Base-by-base conservation (phyloP, 2,888 invertebrate species). In the Drosophila yooni region DNA sequence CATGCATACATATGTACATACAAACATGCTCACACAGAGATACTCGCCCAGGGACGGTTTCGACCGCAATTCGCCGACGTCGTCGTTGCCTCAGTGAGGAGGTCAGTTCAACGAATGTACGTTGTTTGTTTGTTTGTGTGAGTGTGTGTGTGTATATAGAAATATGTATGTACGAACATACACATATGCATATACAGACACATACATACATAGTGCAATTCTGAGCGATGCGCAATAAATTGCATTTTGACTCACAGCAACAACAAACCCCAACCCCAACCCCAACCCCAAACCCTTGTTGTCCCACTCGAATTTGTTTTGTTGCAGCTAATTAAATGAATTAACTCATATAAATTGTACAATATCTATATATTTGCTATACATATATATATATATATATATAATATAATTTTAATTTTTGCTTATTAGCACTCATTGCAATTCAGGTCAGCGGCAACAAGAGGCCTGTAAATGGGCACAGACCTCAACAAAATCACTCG, bases 31-130 rank as follows among this genome's bases (percentile, higher is more conserved):
- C 43, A 61, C 60, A 80, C 61, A 73, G 71, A 83, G 84, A 86
- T 81, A 84, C 79, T 79, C 89, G 81, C 86, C 88, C 90, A 91
- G 91, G 90, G 90, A 91, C 90, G 91, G 91, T 82, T 91, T 86
- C 91, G 89, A 91, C 90, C 90, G 91, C 91, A 91, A 91, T 90
- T 91, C 84, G 79, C 74, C 82, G 87, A 76, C 59, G 54, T 61
- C 82, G 87, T 78, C 59, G 57, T 61, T 46, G 70, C 62, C 72
- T 71, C 63, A 70, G 70, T 57, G 84, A 82, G 88, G 86, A 89
- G 86, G 86, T 89, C 86, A 87, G 86, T 90, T 87, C 75, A 68
- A 81, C 78, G 65, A 83, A 81, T 15, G 46, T 88, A 74, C 73
- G 66, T 88, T 88, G 73, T 84, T 69, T 70, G 65, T 60, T 65